Conservation (phyloP, 2,113 vertebrate species). For the Forbesichthys agassizii region DNA sequence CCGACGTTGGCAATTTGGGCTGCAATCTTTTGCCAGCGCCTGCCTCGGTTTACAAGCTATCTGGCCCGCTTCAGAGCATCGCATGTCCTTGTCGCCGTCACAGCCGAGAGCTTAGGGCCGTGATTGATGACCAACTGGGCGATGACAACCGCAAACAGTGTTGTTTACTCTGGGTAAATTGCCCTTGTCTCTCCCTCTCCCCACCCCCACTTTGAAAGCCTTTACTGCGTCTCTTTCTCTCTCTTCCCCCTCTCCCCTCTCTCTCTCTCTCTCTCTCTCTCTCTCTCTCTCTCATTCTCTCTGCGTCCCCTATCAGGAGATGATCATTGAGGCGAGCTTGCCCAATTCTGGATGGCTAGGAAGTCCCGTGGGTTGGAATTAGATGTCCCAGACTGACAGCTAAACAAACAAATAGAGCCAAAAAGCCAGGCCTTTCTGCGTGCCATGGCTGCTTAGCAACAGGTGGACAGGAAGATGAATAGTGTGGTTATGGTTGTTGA, state of each 20-base stretch:
- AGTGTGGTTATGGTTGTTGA: slow-evolving; percentile 14
- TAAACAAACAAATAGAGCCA: slow-evolving; percentile 66
- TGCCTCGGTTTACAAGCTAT: slow-evolving; percentile 33
- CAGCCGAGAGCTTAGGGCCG: slow-evolving; percentile 37
- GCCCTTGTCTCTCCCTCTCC: slow-evolving; percentile 58
- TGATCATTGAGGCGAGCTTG: slow-evolving; percentile 57
- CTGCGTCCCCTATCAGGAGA: slow-evolving; percentile 40
- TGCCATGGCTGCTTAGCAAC: slow-evolving; percentile 75
- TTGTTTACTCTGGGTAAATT: slow-evolving; percentile 73
- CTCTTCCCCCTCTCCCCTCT: not conserved
- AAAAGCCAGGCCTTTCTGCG: slow-evolving; percentile 32
- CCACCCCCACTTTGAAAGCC: slow-evolving; percentile 15
- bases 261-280: not conserved
- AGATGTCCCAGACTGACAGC: slow-evolving; percentile 61
- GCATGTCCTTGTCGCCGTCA: slow-evolving; percentile 63
- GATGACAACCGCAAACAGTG: slow-evolving; percentile 63
- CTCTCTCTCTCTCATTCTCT: not conserved
- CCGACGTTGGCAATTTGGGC: not conserved
- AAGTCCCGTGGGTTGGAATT: slow-evolving; percentile 60
- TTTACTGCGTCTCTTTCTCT: not conserved
- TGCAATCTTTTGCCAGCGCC: slow-evolving; percentile 24
- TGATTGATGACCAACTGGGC: slow-evolving; percentile 66
- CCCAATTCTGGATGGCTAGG: slow-evolving; percentile 55
- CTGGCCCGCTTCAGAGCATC: slow-evolving; percentile 20
- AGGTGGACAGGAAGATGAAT: slow-evolving; percentile 53